Conservation (phyloP, 2,797 vertebrate genomes). For the Ctenopoma multispine region DNA sequence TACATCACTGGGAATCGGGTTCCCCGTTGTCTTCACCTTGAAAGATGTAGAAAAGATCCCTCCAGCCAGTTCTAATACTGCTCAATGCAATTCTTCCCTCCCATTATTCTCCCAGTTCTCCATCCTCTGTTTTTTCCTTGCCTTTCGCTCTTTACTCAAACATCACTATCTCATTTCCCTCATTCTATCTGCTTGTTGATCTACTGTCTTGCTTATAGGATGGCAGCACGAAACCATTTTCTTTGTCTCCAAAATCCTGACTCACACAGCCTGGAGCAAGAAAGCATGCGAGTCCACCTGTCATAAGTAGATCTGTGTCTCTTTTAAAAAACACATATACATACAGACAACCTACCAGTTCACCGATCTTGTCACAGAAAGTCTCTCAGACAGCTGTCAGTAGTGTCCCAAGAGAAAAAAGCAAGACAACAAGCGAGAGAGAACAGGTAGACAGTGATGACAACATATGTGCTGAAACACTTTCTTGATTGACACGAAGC, state of each 20-base stretch:
- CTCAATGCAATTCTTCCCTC: slow-evolving; percentile 1
- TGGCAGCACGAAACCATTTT: neutral
- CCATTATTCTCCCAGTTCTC: slow-evolving; percentile 2
- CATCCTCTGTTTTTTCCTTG: neutral
- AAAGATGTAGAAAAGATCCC: slow-evolving; percentile 24
- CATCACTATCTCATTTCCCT: neutral
- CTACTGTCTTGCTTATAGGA: neutral
- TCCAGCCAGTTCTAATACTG: slow-evolving; percentile 25
- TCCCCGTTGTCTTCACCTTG: slow-evolving; percentile 26
- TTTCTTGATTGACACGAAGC: neutral
- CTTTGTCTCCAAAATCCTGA: slow-evolving; percentile 17
- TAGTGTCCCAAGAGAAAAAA: slow-evolving; percentile 7
- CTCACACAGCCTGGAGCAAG: slow-evolving; percentile 21
- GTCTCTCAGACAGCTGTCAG: slow-evolving; percentile 43
- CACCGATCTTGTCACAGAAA: slow-evolving; percentile 32
- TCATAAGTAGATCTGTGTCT: slow-evolving; percentile 36
- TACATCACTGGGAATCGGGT: slow-evolving; percentile 44
- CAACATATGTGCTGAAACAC: neutral
- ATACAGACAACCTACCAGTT: slow-evolving; percentile 43
- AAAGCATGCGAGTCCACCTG: slow-evolving; percentile 37
- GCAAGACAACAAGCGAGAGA: neutral
- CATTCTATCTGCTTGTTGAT: neutral
- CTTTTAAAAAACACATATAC: slow-evolving; percentile 24
- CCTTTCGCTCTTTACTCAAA: slow-evolving; percentile 16
- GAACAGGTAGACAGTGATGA: neutral